Percentiles rank a stretch among this genome's conserved stretches.
Conservation (phyloP, 1,140 invertebrate genomes). For the Drosophila equinoxialis region DNA sequence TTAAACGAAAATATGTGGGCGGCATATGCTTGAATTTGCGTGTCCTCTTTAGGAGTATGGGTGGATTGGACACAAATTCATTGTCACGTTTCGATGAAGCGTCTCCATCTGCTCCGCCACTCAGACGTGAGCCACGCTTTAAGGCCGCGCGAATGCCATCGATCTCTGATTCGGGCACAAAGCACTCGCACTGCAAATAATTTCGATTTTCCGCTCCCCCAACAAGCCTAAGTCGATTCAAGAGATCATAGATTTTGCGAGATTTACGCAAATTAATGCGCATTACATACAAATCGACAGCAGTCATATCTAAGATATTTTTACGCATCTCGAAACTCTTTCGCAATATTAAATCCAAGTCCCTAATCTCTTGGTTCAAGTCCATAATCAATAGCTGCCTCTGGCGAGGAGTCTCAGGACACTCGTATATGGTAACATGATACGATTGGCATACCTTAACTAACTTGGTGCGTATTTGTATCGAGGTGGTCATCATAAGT, state of each 20-base stretch:
- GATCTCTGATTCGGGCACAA: slow-evolving; percentile 93
- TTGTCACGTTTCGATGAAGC: not conserved
- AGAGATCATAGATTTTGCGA: slow-evolving; percentile 93
- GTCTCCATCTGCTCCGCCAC: slow-evolving; percentile 60
- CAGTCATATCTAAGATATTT: slow-evolving; percentile 91
- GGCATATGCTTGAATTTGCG: slow-evolving; percentile 88
- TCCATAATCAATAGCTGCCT: slow-evolving; percentile 4
- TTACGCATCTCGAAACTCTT: slow-evolving; percentile 89
- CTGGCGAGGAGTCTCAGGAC: slow-evolving; percentile 34
- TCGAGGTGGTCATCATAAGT: slow-evolving; percentile 56
- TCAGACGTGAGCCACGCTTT: slow-evolving; percentile 92
- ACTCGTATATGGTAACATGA: slow-evolving; percentile 63
- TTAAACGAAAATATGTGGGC: slow-evolving; percentile 91
- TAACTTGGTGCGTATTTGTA: slow-evolving; percentile 49
- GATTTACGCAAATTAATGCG: slow-evolving; percentile 96
- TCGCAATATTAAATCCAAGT: slow-evolving; percentile 43
- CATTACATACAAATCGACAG: slow-evolving; percentile 95
- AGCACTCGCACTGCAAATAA: slow-evolving; percentile 97
- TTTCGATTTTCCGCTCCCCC: slow-evolving; percentile 93
- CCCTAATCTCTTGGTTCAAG: slow-evolving; percentile 14
- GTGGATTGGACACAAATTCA: not conserved
- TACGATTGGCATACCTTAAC: slow-evolving; percentile 55
- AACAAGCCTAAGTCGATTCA: slow-evolving; percentile 94
- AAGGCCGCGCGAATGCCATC: slow-evolving; percentile 92
- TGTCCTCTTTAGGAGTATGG: slow-evolving; percentile 84